A percentile compares a stretch with the other conserved stretches of the same genome.
Evolutionary conservation across 1,140 invertebrate genomes (phyloP).

Genomic region (Triops longicaudatus): DNA sequence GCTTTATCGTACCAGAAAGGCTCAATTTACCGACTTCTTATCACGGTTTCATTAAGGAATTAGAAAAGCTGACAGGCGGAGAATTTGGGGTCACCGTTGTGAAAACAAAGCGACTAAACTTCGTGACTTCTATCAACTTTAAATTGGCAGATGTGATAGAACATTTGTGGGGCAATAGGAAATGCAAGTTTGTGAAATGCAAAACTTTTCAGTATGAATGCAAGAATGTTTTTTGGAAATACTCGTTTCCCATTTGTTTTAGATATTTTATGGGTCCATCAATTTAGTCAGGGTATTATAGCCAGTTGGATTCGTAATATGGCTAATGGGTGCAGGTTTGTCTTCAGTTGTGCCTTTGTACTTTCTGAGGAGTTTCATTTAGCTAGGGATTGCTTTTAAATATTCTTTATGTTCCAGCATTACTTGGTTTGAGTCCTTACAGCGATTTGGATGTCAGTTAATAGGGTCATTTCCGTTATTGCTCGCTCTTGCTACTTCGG

Average conservation of each 20-base stretch:
- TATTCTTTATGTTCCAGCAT: neutral
- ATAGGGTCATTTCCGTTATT: constrained; percentile 15
- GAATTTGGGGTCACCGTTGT: neutral
- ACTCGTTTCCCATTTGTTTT: too few species aligned
- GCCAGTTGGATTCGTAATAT: too few species aligned
- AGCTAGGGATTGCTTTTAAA: neutral
- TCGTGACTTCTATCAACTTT: too few species aligned
- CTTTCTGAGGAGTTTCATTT: neutral
- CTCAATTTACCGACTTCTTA: constrained; percentile 8
- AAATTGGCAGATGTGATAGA: too few species aligned
- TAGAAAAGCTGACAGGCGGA: neutral
- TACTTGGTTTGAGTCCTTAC: neutral
- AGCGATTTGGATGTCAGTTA: neutral
- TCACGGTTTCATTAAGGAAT: neutral
- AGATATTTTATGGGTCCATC: too few species aligned
- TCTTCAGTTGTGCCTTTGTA: neutral
- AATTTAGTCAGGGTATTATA: too few species aligned
- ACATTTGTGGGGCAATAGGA: too few species aligned
- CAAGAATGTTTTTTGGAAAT: too few species aligned
- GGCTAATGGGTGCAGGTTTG: too few species aligned
- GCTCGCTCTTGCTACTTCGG: neutral
- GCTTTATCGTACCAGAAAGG: constrained; percentile 10
- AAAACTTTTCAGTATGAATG: too few species aligned
- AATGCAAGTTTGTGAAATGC: too few species aligned
- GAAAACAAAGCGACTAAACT: too few species aligned